Percentiles rank a stretch among this genome's conserved stretches.
phyloP scores from a whole-genome alignment of 2,797 vertebrate genomes.

The Jordanella pulchra region DNA sequence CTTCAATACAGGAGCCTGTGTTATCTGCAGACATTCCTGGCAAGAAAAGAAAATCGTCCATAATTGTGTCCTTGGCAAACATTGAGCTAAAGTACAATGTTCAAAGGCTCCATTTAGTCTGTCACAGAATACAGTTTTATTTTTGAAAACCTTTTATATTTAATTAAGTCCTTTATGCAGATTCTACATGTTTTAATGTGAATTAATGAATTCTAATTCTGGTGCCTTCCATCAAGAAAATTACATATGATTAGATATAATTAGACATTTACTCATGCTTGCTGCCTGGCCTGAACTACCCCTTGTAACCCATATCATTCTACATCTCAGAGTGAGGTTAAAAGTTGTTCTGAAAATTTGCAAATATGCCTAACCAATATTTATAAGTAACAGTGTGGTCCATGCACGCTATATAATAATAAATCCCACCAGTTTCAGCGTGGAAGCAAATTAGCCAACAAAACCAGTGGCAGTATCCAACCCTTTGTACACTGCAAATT shows the following conservation, averaged over 20 bases:
- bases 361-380: slow-evolving; percentile 3
- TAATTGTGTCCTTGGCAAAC: slow-evolving; percentile 50
- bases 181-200: slow-evolving; percentile 17
- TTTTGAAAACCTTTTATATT: slow-evolving; percentile 11
- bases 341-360: slow-evolving; percentile 17
- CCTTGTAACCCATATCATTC: not conserved
- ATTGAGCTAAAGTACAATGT: slow-evolving; percentile 20
- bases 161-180: not conserved
- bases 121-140: slow-evolving; percentile 12
- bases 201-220: slow-evolving; percentile 13
- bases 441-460: slow-evolving; percentile 52
- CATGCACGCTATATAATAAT: slow-evolving; percentile 14
- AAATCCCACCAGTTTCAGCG: slow-evolving; percentile 21
- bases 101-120: slow-evolving; percentile 30
- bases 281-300: not conserved
- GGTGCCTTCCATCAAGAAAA: slow-evolving; percentile 6
- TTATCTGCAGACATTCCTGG: slow-evolving; percentile 65
- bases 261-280: slow-evolving; percentile 20
- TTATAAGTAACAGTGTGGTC: slow-evolving; percentile 22
- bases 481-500: slow-evolving; percentile 55
- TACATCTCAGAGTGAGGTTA: slow-evolving; percentile 15
- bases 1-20: slow-evolving; percentile 35
- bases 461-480: slow-evolving; percentile 42
- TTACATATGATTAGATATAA: slow-evolving; percentile 6
- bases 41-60: slow-evolving; percentile 35